A percentile compares a stretch with the other conserved stretches of the same genome.
These are phyloP conservation scores for Marcusenius ussheri DNA, from an alignment of 2,113 vertebrate species.

Conservation along the genomic window DNA sequence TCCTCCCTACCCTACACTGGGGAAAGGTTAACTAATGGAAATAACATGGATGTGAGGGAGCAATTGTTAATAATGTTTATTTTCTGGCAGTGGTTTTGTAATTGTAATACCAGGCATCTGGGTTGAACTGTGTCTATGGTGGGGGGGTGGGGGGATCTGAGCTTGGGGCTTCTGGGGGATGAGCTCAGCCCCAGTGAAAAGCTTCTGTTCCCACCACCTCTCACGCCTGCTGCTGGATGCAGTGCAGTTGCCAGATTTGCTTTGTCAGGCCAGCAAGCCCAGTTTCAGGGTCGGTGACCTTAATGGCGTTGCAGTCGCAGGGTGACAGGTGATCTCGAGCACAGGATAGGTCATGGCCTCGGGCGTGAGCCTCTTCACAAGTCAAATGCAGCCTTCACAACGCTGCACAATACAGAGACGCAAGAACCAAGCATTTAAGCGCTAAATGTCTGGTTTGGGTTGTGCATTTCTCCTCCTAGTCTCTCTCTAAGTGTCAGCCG, in stretches of 20 bases:
- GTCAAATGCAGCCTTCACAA: neutral
- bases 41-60: neutral
- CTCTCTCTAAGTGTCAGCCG: neutral
- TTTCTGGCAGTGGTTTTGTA: neutral
- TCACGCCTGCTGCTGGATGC: neutral
- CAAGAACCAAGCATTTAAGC: neutral
- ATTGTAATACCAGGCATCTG: neutral
- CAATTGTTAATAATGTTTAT: neutral
- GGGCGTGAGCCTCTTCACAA: neutral
- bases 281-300: neutral
- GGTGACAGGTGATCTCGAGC: neutral
- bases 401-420: neutral
- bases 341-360: neutral
- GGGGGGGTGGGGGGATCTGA: neutral
- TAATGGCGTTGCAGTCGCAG: neutral
- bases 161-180: neutral
- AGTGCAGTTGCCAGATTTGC: neutral
- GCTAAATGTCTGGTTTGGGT: too few species aligned
- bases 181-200: neutral
- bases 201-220: neutral
- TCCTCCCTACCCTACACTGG: neutral
- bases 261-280: neutral
- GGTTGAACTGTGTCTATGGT: neutral
- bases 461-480: neutral
- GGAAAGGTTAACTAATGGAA: conserved; percentile 9